Evolutionary conservation across 2,888 invertebrate genomes (phyloP).

Genomic region (Drosophila sordidapex): DNA sequence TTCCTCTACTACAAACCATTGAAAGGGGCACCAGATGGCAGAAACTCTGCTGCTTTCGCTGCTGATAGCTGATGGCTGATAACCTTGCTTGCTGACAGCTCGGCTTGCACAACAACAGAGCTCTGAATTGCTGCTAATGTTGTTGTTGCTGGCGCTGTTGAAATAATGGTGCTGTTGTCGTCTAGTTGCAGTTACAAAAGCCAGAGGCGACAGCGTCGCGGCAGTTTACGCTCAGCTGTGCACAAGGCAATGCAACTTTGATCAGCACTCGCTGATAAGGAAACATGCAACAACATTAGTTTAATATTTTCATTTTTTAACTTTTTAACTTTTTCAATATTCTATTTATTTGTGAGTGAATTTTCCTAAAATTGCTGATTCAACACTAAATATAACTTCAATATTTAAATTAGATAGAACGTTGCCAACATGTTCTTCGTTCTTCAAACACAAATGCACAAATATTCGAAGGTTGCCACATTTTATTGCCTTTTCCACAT

Average conservation of each 20-base stretch:
- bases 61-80: slow-evolving; percentile 30
- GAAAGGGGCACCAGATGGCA: slow-evolving; percentile 35
- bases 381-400: neutral
- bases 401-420: neutral
- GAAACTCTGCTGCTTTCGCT: slow-evolving; percentile 15
- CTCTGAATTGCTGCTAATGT: slow-evolving; percentile 32
- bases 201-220: slow-evolving; percentile 32
- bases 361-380: neutral
- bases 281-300: slow-evolving; percentile 9
- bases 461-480: neutral
- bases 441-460: neutral
- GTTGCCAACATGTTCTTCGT: neutral
- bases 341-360: neutral
- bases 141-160: slow-evolving; percentile 27
- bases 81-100: slow-evolving; percentile 69
- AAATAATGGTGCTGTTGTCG: slow-evolving; percentile 25
- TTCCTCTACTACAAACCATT: neutral
- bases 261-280: slow-evolving; percentile 32
- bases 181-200: slow-evolving; percentile 62
- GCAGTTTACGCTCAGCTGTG: slow-evolving; percentile 56
- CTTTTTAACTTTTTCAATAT: neutral
- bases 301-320: neutral
- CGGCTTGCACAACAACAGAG: slow-evolving; percentile 48
- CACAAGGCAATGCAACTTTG: slow-evolving; percentile 50
- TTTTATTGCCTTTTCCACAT: neutral